A percentile compares a stretch with the other conserved stretches of the same genome.
Evolutionary conservation across 2,888 invertebrate species (phyloP).

Genomic region (Drosophila mulleri): DNA sequence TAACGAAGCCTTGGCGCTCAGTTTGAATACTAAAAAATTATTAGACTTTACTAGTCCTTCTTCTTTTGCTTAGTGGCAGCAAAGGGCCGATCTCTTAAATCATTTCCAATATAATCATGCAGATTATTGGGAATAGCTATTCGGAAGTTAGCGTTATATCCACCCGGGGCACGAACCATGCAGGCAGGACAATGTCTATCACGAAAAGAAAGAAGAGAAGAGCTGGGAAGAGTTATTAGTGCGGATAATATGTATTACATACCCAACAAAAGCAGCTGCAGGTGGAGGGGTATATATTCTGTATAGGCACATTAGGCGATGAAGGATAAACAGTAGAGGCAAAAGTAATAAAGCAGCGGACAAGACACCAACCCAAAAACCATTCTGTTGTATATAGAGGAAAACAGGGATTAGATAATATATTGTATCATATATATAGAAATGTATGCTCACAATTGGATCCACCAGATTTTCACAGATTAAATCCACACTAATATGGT

Average conservation of each 20-base stretch:
- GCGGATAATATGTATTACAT: neutral
- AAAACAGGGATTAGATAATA: too few relatives aligned
- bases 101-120: neutral
- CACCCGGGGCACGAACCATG: neutral
- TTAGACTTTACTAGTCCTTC: neutral
- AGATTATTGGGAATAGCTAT: neutral
- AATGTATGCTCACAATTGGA: conserved; percentile 47
- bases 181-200: neutral
- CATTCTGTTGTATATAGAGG: too few relatives aligned
- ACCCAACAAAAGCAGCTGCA: neutral
- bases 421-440: neutral
- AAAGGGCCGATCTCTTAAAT: neutral
- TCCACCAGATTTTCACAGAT: conserved; percentile 46
- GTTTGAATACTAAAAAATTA: neutral
- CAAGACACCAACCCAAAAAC: too few relatives aligned
- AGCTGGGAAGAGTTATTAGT: neutral
- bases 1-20: conserved; percentile 2
- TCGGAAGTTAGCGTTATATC: neutral
- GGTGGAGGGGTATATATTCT: conserved; percentile 64
- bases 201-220: neutral
- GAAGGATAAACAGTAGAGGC: too few relatives aligned
- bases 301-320: too few relatives aligned
- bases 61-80: neutral
- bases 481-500: conserved; percentile 24
- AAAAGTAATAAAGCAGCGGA: too few relatives aligned